phyloP scores from a whole-genome alignment of 1,140 invertebrate genomes.

The Lanistes nyassanus region DNA sequence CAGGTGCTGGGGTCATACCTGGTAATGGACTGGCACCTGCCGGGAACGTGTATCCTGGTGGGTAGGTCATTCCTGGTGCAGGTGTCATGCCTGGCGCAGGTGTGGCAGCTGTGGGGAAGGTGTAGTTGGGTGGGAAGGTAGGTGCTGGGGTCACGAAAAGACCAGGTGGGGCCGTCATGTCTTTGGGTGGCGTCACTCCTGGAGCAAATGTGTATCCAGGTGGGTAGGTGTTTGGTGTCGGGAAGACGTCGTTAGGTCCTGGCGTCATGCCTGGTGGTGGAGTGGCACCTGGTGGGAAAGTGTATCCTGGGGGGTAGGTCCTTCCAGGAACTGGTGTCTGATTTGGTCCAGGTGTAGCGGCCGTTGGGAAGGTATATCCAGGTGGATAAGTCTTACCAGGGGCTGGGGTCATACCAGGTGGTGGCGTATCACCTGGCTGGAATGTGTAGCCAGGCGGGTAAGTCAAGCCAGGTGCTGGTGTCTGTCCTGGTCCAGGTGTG shows the following conservation, averaged over 20 bases:
- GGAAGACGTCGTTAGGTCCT: neutral
- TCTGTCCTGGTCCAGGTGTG: conserved; percentile 4
- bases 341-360: no score
- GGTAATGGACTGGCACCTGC: neutral
- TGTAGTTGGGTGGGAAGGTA: no score
- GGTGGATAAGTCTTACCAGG: neutral
- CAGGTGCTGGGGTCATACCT: neutral
- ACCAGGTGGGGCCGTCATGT: neutral
- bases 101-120: neutral
- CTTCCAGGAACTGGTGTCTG: neutral
- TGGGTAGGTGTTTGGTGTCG: neutral
- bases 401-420: no score
- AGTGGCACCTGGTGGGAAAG: no score
- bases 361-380: no score
- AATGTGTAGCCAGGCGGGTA: neutral
- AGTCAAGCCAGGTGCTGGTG: conserved; percentile 6
- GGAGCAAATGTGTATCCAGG: no score
- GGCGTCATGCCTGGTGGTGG: no score
- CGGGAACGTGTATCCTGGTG: neutral
- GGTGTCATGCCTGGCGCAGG: neutral
- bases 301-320: neutral
- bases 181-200: neutral
- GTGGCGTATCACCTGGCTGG: neutral
- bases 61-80: conserved; percentile 5
- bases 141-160: no score